These are phyloP conservation scores for Penelope pileata DNA, from an alignment of 2,113 vertebrate genomes.

Conservation along the genomic window DNA sequence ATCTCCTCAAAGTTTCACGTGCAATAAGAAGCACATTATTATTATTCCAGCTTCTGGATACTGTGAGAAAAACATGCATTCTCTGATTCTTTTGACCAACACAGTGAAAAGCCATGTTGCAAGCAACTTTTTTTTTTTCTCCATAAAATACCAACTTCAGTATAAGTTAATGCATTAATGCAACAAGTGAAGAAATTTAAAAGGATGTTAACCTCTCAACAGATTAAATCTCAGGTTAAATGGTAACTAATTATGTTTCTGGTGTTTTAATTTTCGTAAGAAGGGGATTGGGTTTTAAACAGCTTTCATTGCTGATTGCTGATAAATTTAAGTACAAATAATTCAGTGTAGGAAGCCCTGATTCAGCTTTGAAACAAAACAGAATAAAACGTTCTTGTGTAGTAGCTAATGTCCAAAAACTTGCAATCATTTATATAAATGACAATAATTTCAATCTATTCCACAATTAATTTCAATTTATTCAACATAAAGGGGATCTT, in stretches of 20 bases:
- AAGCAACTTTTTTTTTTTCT: conserved; percentile 2
- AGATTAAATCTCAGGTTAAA: conserved; percentile 83
- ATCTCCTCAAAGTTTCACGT: conserved; percentile 68
- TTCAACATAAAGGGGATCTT: conserved; percentile 57
- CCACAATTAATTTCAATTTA: conserved; percentile 59
- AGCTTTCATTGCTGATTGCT: conserved; percentile 45
- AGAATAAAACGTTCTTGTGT: conserved; percentile 47
- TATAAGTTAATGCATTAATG: conserved; percentile 45
- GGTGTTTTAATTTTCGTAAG: conserved; percentile 39
- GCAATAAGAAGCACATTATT: conserved; percentile 81
- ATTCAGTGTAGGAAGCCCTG: conserved; percentile 19
- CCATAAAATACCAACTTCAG: conserved; percentile 36
- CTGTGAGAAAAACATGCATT: conserved; percentile 74
- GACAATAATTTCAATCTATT: conserved; percentile 52
- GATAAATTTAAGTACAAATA: conserved; percentile 42
- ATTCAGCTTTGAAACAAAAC: conserved; percentile 62
- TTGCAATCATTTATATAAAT: conserved; percentile 62
- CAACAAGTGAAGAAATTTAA: conserved; percentile 50
- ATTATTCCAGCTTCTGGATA: conserved; percentile 75
- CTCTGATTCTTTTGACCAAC: conserved; percentile 55
- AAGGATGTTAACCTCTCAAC: conserved; percentile 67
- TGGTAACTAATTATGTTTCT: conserved; percentile 65
- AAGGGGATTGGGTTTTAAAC: conserved; percentile 49
- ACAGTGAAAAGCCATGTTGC: conserved; percentile 78
- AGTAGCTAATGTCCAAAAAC: conserved; percentile 79